These are phyloP conservation scores for Oegoconia quadripuncta DNA, from an alignment of 2,888 invertebrate genomes.

Conservation along the genomic window DNA sequence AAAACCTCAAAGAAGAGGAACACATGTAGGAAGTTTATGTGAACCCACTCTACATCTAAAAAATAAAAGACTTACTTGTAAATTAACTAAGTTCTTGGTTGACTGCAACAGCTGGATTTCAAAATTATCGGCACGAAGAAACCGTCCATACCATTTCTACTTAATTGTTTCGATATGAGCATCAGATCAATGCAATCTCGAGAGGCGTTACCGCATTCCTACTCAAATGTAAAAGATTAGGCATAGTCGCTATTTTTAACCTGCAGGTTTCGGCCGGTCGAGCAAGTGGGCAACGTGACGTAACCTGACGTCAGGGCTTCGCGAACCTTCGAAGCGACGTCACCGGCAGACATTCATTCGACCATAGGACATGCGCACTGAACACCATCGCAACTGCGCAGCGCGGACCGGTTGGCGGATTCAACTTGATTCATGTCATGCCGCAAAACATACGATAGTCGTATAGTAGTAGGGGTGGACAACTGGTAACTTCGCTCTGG, in stretches of 20 bases:
- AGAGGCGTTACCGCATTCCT: conserved; percentile 7
- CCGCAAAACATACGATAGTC: background rate
- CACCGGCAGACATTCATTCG: conserved; percentile 28
- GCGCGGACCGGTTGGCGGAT: conserved; percentile 16
- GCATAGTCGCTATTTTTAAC: conserved; percentile 16
- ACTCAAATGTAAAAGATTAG: background rate
- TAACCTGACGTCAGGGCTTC: conserved; percentile 45
- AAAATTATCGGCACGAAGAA: no score
- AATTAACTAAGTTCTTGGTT: no score
- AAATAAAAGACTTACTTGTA: no score
- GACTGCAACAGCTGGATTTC: no score
- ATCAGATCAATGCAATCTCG: conserved; percentile 3
- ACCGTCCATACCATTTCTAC: background rate
- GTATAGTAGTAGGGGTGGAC: background rate
- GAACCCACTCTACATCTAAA: no score
- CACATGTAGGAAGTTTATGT: no score
- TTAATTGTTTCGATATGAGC: background rate
- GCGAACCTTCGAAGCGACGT: conserved; percentile 48
- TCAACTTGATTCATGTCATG: conserved; percentile 9
- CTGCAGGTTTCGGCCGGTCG: conserved; percentile 24
- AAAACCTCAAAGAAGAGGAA: no score
- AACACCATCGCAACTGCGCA: conserved; percentile 25
- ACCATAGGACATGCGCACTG: conserved; percentile 28
- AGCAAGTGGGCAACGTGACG: conserved; percentile 36
- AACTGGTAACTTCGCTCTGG: background rate